These are phyloP conservation scores for Stenopsyche tienmushanensis DNA, from an alignment of 1,140 invertebrate species.

Conservation along the genomic window DNA sequence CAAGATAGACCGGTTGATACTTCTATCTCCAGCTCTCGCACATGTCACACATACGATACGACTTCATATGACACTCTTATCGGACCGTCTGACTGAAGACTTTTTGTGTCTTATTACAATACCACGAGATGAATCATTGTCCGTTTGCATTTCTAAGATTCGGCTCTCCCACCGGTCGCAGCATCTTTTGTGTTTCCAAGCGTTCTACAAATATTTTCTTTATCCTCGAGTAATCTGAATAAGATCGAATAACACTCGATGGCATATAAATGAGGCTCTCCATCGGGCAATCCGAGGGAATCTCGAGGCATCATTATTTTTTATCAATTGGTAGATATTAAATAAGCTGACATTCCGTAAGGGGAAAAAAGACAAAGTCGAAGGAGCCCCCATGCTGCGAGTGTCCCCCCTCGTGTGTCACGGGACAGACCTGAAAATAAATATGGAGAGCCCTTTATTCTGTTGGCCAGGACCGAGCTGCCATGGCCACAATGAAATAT, in stretches of 20 bases:
- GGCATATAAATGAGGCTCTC: not conserved
- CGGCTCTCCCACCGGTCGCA: too few species aligned
- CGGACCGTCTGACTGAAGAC: too few species aligned
- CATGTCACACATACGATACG: slow-evolving; percentile 6
- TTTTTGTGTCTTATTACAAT: not conserved
- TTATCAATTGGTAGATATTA: slow-evolving; percentile 20
- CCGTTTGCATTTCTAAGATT: not conserved
- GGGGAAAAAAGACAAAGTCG: slow-evolving; percentile 1
- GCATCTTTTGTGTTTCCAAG: too few species aligned
- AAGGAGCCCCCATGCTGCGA: slow-evolving; percentile 8
- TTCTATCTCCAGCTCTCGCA: slow-evolving; percentile 10
- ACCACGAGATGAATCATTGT: not conserved
- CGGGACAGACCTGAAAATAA: slow-evolving; percentile 8
- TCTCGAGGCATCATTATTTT: not conserved
- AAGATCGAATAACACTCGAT: not conserved
- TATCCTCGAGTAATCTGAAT: not conserved
- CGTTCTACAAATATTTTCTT: too few species aligned
- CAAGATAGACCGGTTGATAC: slow-evolving; percentile 16
- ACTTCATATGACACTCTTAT: not conserved
- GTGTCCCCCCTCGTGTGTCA: slow-evolving; percentile 7
- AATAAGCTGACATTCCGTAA: slow-evolving; percentile 15
- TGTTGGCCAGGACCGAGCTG: not conserved
- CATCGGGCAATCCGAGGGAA: not conserved
- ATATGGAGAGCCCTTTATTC: slow-evolving; percentile 14
- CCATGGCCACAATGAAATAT: slow-evolving; percentile 13